Evolutionary conservation across 2,888 invertebrate species (phyloP), one percentile per base, ranked within the genome.

Genomic region (Pemphredon lugubris): DNA sequence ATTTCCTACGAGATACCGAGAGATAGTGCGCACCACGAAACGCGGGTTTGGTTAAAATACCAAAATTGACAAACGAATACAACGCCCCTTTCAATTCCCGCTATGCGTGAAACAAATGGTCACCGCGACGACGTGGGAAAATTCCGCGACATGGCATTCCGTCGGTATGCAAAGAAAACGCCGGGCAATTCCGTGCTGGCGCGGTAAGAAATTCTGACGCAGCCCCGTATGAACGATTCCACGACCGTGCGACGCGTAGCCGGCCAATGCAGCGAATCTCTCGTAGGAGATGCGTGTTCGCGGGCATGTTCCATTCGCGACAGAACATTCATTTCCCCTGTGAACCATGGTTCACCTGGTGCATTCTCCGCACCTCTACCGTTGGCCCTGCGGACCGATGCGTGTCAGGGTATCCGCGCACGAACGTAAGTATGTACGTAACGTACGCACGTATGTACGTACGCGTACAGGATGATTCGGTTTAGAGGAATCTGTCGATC

Each of bases 241-340:
- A 34, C 34, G 47, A 39, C 37, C 40, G 40, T 34, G 18, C 45
- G 40, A 30, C 48, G 55, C 51, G 61, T 51, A n/a, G n/a, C 47
- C 51, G 67, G 69, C 76, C 79, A 69, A 78, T 79, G 61, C 54
- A 71, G 65, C 73, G 68, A 71, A 64, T 73, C 73, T 23, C 55
- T 53, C 40, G 45, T 14, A 40, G 30, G 26, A 11, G 50, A 42
- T 37, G 44, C 61, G 74, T 75, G 79, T 82, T 71, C 75, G 79
- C 81, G 30, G 82, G 79, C 81, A 79, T 85, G 86, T 87, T 84
- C 78, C 77, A 75, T 84, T 84, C 86, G 79, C 86, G 87, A 88
- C 88, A 85, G 86, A 88, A 86, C 88, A 89, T 88, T 89, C 86
- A 89, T 89, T 89, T 89, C 89, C 89, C 88, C 85, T 84, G 89